phyloP scores from a whole-genome alignment of 2,113 vertebrate species.

The Urocolius indicus region DNA sequence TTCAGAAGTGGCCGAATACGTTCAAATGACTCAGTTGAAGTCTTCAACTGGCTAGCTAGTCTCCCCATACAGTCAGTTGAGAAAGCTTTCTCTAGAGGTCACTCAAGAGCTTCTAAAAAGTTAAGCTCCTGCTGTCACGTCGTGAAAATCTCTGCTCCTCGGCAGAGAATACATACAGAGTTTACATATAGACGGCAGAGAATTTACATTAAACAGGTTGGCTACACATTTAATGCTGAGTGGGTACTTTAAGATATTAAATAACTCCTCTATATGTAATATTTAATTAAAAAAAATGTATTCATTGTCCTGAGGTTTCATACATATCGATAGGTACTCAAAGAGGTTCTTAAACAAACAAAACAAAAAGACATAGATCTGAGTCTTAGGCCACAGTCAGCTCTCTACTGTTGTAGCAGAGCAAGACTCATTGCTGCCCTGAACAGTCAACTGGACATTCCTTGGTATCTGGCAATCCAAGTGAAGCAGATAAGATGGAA shows the following conservation, averaged over 20 bases:
- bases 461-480: background rate
- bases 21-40: background rate
- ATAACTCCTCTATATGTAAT: background rate
- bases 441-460: background rate
- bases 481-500: background rate
- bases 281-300: background rate
- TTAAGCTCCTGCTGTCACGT: background rate
- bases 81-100: constrained; percentile 28
- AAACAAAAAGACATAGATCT: background rate
- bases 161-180: background rate
- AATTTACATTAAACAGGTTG: background rate
- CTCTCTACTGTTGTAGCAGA: background rate
- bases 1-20: background rate
- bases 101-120: background rate
- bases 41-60: background rate
- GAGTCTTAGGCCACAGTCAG: background rate
- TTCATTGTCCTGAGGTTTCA: background rate
- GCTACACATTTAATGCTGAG: background rate
- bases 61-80: background rate
- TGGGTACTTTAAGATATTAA: background rate
- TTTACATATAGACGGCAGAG: background rate
- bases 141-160: background rate
- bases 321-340: background rate
- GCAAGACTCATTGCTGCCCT: background rate
- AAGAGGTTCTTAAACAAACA: background rate